These are phyloP conservation scores for Slavum lentiscoides DNA, from an alignment of 2,888 invertebrate species.

Conservation along the genomic window DNA sequence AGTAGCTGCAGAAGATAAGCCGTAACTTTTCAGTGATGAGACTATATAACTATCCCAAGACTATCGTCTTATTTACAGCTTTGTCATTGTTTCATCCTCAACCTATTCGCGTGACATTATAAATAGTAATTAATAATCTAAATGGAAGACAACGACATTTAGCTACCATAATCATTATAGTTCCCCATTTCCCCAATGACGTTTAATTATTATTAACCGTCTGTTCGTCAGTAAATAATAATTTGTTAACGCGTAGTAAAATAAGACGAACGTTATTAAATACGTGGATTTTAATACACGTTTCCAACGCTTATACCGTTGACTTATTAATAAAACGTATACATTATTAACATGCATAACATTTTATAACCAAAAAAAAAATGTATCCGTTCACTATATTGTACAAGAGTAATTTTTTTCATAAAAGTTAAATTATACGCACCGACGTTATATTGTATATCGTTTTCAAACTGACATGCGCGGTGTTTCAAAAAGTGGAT, in stretches of 20 bases:
- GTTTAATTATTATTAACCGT: conserved; percentile 22
- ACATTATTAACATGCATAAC: no score
- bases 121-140: conserved; percentile 44
- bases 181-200: conserved; percentile 13
- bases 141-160: conserved; percentile 44
- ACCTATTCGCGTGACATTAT: conserved; percentile 17
- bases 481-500: no score
- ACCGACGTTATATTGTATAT: no score
- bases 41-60: neutral
- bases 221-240: conserved; percentile 13
- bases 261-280: neutral
- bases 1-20: neutral
- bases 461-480: no score
- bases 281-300: neutral
- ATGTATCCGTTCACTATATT: no score
- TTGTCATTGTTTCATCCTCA: conserved; percentile 4
- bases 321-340: no score
- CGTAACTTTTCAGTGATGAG: conserved; percentile 6
- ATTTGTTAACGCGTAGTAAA: neutral
- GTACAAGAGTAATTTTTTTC: no score
- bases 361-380: no score
- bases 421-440: no score
- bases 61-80: conserved; percentile 39
- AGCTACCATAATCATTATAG: conserved; percentile 39
- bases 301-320: neutral